Conservation (phyloP, 2,113 vertebrate genomes). For the Myotis brandtii region DNA sequence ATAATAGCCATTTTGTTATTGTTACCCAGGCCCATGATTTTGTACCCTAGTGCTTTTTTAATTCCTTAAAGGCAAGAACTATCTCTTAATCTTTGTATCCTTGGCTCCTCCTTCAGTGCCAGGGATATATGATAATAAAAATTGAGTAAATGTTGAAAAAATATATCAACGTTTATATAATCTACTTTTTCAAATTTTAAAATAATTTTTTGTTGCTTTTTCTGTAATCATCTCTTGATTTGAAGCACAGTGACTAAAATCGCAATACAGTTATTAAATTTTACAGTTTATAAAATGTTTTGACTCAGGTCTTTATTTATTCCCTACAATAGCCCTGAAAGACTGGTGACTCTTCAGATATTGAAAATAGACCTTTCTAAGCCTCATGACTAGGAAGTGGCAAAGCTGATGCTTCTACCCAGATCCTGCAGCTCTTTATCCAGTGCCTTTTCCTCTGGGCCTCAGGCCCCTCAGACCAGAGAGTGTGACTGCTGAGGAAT, state of each 20-base stretch:
- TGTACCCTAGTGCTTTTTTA: neutral
- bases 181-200: neutral
- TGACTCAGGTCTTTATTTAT: neutral
- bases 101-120: neutral
- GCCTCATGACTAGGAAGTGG: neutral
- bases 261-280: neutral
- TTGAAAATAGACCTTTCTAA: neutral
- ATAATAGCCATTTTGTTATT: neutral
- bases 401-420: neutral
- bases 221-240: neutral
- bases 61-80: slow-evolving; percentile 36
- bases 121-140: slow-evolving; percentile 1
- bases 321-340: neutral
- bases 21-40: neutral
- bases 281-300: slow-evolving; percentile 23
- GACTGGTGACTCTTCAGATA: neutral
- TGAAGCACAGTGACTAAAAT: neutral
- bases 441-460: neutral
- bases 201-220: slow-evolving; percentile 50
- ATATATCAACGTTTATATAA: neutral
- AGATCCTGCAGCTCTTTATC: neutral
- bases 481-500: neutral
- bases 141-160: neutral
- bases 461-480: neutral
- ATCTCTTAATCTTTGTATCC: neutral